Conservation (phyloP, 1,140 invertebrate species). For the Tetramorium parvispinum region DNA sequence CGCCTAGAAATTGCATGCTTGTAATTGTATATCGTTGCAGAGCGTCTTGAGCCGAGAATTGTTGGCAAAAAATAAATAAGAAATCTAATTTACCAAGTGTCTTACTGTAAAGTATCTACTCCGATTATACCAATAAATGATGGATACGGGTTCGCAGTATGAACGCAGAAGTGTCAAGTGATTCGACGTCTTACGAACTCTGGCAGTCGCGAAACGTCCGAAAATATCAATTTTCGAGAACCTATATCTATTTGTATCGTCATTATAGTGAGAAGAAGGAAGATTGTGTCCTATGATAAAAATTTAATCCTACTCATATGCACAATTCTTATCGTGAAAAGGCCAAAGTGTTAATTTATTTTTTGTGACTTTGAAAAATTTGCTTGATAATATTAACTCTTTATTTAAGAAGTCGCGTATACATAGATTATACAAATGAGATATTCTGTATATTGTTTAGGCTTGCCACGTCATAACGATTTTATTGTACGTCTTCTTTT, state of each 20-base stretch:
- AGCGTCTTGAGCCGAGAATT: constrained; percentile 41
- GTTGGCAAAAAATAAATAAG: constrained; percentile 61
- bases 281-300: constrained; percentile 29
- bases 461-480: neutral
- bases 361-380: constrained; percentile 19
- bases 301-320: constrained; percentile 25
- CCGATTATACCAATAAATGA: constrained; percentile 41
- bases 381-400: neutral
- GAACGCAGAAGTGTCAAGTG: constrained; percentile 1
- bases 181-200: constrained; percentile 24
- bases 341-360: constrained; percentile 26
- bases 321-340: neutral
- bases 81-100: constrained; percentile 61
- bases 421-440: neutral
- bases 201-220: constrained; percentile 29
- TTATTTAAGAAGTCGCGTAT: neutral
- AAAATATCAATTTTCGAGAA: constrained; percentile 33
- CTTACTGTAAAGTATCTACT: constrained; percentile 57
- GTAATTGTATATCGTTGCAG: constrained; percentile 40
- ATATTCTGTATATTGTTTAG: neutral
- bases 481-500: neutral
- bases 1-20: constrained; percentile 35
- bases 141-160: constrained; percentile 42
- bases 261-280: constrained; percentile 14
- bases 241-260: constrained; percentile 43